Base-by-base conservation (phyloP, 2,113 vertebrate genomes). In the Ondatra zibethicus region DNA sequence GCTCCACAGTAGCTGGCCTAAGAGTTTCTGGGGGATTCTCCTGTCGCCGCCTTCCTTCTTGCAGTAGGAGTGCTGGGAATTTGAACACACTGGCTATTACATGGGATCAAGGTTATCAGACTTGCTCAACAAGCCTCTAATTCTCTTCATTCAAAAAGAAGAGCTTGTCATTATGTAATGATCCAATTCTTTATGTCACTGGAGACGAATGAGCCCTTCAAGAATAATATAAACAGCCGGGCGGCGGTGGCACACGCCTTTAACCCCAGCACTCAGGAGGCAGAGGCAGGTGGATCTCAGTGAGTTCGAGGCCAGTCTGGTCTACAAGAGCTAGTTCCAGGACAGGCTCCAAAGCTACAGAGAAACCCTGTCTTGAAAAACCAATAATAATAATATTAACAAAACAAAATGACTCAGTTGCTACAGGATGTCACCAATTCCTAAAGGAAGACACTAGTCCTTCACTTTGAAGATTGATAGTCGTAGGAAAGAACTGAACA, bases 401-500 rank as follows among this genome's bases (percentile, higher is more conserved):
- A 72, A 76, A 85, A 85, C 6, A 82, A 95, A 85, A 81, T 2
- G 91, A 61, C 52, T 76, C 45, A 31, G 14, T 94, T 82, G 84
- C 55, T 82, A 68, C 45, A 47, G 58, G 52, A 27, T 85, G 14
- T 85, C n/a, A 65, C 36, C 55, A 61, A 39, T 61, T 61, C 80
- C 80, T 82, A 4, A 23, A 85, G n/a, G 47, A 86, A 93, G 58
- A 29, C 36, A 81, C 75, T 47, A 89, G 0, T 80, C 85, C 45
- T 21, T 93, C 70, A 93, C 21, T 89, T 61, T 88, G 42, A 76
- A 95, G 70, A 58, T 17, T 87, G 39, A 19, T 73, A 75, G 21
- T 82, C 85, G 88, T 84, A 90, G 42, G 45, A 73, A 89, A 84
- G 78, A 96, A 92, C 50, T 89, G 93, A 89, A 16, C 39, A 89